A percentile compares a stretch with the other conserved stretches of the same genome.
These are phyloP conservation scores for Poeciliopsis turneri DNA, from an alignment of 2,797 vertebrate genomes.

Conservation along the genomic window DNA sequence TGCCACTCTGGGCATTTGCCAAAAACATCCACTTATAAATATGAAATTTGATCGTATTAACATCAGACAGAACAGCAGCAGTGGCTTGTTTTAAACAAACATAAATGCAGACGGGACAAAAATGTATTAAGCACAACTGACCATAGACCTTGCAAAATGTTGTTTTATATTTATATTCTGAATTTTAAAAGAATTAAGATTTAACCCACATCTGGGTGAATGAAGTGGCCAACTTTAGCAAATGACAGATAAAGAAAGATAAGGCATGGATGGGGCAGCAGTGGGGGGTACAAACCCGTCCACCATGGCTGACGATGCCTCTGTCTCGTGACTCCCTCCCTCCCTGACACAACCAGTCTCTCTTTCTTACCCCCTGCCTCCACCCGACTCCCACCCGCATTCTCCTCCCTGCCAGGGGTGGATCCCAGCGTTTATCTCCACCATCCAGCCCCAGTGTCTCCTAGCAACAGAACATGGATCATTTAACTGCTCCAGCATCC, in stretches of 20 bases:
- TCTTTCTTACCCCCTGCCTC: slow-evolving; percentile 41
- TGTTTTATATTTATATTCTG: neutral
- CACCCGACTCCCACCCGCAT: slow-evolving; percentile 52
- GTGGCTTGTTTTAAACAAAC: neutral
- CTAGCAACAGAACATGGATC: slow-evolving; percentile 89
- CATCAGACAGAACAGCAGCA: neutral
- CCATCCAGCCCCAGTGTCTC: slow-evolving; percentile 90
- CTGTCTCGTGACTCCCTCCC: slow-evolving; percentile 42
- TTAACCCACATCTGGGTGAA: neutral
- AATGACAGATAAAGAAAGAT: neutral
- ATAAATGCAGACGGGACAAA: neutral
- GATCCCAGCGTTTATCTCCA: slow-evolving; percentile 90
- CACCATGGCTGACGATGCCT: slow-evolving; percentile 34
- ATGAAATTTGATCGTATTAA: neutral
- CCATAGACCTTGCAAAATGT: neutral
- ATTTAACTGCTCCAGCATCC: slow-evolving; percentile 76
- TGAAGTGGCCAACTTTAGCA: neutral
- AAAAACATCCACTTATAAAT: neutral
- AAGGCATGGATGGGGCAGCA: neutral
- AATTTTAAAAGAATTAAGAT: neutral
- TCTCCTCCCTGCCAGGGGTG: slow-evolving; percentile 78
- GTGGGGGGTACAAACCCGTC: neutral
- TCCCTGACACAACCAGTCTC: slow-evolving; percentile 34
- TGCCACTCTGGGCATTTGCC: neutral
- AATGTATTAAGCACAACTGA: neutral